Percentiles rank a stretch among this genome's conserved stretches.
Evolutionary conservation across 2,113 vertebrate genomes (phyloP).

Genomic region (Erpornis zantholeuca): DNA sequence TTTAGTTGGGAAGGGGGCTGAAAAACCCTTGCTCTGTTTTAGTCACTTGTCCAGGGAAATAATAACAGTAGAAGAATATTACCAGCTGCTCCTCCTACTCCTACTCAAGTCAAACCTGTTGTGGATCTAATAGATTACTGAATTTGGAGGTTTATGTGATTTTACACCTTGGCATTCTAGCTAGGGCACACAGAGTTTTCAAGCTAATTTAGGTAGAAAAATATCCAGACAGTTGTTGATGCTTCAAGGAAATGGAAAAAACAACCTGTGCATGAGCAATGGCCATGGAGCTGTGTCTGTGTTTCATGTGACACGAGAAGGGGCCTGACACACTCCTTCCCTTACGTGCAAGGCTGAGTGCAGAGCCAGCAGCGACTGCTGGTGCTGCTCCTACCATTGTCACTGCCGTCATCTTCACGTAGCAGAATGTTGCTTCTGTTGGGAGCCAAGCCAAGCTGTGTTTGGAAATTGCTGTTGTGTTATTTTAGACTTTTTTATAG

Average conservation of each 20-base stretch:
- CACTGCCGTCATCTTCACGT: not conserved
- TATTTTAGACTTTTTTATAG: not conserved
- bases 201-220: not conserved
- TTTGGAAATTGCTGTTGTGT: not conserved
- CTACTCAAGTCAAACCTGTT: not conserved
- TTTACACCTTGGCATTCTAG: not conserved
- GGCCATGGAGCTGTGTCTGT: not conserved
- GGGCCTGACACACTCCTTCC: not conserved
- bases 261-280: not conserved
- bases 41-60: not conserved
- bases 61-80: not conserved
- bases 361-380: not conserved
- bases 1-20: not conserved
- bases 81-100: not conserved
- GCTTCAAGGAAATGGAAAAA: not conserved
- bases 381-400: not conserved
- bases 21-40: not conserved
- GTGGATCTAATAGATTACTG: not conserved
- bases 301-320: not conserved
- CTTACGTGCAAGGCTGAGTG: accelerated
- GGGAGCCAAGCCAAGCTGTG: not conserved
- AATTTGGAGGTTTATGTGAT: not conserved
- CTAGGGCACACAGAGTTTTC: not conserved
- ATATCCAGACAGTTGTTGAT: not conserved
- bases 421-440: not conserved